Evolutionary conservation across 2,888 invertebrate species (phyloP), one percentile per base, ranked within the genome.

Genomic region (Hypsopygia costalis): DNA sequence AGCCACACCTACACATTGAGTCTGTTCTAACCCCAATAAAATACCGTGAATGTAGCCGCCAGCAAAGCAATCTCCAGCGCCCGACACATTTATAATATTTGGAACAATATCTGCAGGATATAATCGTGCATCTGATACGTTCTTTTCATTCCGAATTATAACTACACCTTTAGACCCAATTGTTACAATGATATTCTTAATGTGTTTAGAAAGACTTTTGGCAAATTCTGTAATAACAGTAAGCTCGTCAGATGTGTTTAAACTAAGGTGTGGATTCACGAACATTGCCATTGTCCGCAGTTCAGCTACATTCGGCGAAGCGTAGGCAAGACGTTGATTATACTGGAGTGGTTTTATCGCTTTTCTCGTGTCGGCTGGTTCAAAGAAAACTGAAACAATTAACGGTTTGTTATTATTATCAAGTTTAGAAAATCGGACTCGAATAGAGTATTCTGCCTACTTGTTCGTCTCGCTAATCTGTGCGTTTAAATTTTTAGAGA

Each of bases 351-450:
- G 92, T 74, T 94, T 96, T 0, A 80, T 73, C 0, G 95, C 94
- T 66, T 95, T 94, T 52, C 92, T 90, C 59, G 93, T 82, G 62
- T 97, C 97, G 0, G 97, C 97, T 0, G 97, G 97, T 71, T 98
- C 98, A 71, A 93, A 97, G 89, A 96, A 96, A 5, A 97, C 97
- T 93, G 91, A 50, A 92, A 93, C 61, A 72, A 50, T 57, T 43
- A n/a, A n/a, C n/a, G n/a, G n/a, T n/a, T n/a, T n/a, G n/a, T n/a
- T n/a, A n/a, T n/a, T n/a, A n/a, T n/a, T n/a, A n/a, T n/a, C n/a
- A n/a, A n/a, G n/a, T n/a, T n/a, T n/a, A n/a, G n/a, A n/a, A n/a
- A n/a, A n/a, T n/a, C n/a, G n/a, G n/a, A n/a, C n/a, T n/a, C n/a
- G n/a, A n/a, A n/a, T n/a, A n/a, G n/a, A n/a, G n/a, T n/a, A n/a